These are phyloP conservation scores for Cremastobaeus sp. DNA, from an alignment of 2,888 invertebrate species.

Conservation along the genomic window DNA sequence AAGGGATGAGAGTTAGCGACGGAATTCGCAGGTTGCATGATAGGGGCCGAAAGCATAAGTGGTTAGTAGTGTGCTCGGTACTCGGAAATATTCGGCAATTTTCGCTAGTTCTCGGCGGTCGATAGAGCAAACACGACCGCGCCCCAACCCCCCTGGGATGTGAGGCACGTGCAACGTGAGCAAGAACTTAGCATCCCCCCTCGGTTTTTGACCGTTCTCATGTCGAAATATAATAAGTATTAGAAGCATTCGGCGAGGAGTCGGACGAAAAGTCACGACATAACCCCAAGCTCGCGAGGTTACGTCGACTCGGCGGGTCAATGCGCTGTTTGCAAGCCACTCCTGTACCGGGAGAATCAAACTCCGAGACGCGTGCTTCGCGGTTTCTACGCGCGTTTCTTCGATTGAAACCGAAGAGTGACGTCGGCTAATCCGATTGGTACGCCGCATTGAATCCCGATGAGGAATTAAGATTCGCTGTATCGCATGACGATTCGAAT, in stretches of 20 bases:
- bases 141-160: conserved; percentile 76
- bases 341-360: conserved; percentile 3
- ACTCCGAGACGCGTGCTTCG: conserved; percentile 3
- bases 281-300: conserved; percentile 3
- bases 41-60: no score
- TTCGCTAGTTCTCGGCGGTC: conserved; percentile 77
- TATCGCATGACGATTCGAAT: conserved; percentile 19
- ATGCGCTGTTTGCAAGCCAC: background rate
- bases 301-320: background rate
- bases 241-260: no score
- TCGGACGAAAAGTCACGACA: conserved; percentile 65
- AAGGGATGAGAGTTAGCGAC: no score
- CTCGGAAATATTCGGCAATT: conserved; percentile 72
- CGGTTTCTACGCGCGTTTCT: conserved; percentile 17
- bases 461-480: conserved; percentile 30
- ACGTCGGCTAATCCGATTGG: conserved; percentile 21
- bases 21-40: no score
- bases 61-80: conserved; percentile 63
- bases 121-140: conserved; percentile 79
- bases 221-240: conserved; percentile 70
- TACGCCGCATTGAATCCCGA: conserved; percentile 16
- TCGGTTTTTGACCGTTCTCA: background rate
- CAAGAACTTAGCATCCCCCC: conserved; percentile 57
- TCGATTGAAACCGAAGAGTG: conserved; percentile 32
- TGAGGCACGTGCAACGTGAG: conserved; percentile 58